Conservation (phyloP, 2,797 vertebrate species). For the Anolis apletophallus region DNA sequence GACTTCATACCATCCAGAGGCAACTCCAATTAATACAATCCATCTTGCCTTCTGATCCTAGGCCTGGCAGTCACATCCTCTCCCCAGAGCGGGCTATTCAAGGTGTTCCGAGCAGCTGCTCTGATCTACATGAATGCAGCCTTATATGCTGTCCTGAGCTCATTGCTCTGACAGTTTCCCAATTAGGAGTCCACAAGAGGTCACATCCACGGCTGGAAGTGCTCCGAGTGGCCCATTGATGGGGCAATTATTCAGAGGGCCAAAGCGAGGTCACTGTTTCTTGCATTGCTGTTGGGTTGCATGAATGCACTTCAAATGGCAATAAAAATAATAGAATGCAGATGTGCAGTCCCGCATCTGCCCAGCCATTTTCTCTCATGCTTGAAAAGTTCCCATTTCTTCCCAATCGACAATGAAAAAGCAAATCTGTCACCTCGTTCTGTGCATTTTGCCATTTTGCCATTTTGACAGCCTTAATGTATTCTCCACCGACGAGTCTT, state of each 20-base stretch:
- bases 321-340: slow-evolving; percentile 49
- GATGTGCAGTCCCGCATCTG: slow-evolving; percentile 41
- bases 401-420: slow-evolving; percentile 45
- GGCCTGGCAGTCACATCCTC: not conserved
- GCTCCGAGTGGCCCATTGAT: not conserved
- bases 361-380: slow-evolving; percentile 23
- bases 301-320: slow-evolving; percentile 23
- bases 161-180: slow-evolving; percentile 17
- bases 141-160: not conserved
- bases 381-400: slow-evolving; percentile 53
- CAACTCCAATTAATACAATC: slow-evolving; percentile 16
- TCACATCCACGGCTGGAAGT: not conserved
- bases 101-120: slow-evolving; percentile 10
- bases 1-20: not conserved
- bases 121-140: not conserved
- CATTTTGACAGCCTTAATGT: not conserved
- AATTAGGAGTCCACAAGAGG: not conserved
- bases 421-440: slow-evolving; percentile 33
- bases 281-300: not conserved
- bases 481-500: not conserved
- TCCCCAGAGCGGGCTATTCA: not conserved
- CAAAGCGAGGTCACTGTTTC: not conserved
- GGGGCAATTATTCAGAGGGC: not conserved
- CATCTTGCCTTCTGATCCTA: not conserved
- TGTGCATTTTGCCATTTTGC: slow-evolving; percentile 52